Evolutionary conservation across 2,888 invertebrate genomes (phyloP), one percentile per base, ranked within the genome.

Genomic region (Drosophila multiciliata): DNA sequence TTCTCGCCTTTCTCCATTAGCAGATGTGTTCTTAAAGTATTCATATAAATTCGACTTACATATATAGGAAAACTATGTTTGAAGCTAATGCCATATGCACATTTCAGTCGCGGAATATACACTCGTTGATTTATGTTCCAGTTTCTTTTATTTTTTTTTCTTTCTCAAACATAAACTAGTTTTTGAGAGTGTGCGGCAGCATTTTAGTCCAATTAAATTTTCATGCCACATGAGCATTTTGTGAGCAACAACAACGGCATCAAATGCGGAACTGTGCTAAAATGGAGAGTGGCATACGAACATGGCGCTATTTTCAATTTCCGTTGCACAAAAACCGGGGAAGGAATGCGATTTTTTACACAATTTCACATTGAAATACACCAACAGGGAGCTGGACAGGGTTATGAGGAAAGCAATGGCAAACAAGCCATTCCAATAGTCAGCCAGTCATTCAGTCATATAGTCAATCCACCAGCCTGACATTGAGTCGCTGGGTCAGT

Each of bases 151-250:
- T 12, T 48, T 49, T 65, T 65, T 65, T 29, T 55, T 53, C 54
- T 62, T 71, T 66, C 60, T 80, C 68, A 73, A 71, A 75, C 80
- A 73, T 73, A 81, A 82, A 78, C 84, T 82, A 82, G 84, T 84
- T 84, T 83, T 84, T 74, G 80, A 87, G 82, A 82, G 84, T 87
- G 78, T 75, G 75, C 78, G 73, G 69, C 75, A 81, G 82, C 83
- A 78, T 83, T 87, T 86, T 83, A 82, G 86, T 83, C 87, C 86
- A 86, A 86, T 86, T 86, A 86, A 86, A 86, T 86, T 86, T 86
- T 83, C 86, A 86, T 86, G 86, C 86, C 83, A 73, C 77, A 81
- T 87, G 87, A 85, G 80, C 84, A 86, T 86, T 84, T 81, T 79
- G 73, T 74, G 72, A 66, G 29, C 66, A 66, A 45, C 64, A 50